Evolutionary conservation across 35 echinoderm and acorn worm species (phyloP).

Genomic region (Acanthaster planci): DNA sequence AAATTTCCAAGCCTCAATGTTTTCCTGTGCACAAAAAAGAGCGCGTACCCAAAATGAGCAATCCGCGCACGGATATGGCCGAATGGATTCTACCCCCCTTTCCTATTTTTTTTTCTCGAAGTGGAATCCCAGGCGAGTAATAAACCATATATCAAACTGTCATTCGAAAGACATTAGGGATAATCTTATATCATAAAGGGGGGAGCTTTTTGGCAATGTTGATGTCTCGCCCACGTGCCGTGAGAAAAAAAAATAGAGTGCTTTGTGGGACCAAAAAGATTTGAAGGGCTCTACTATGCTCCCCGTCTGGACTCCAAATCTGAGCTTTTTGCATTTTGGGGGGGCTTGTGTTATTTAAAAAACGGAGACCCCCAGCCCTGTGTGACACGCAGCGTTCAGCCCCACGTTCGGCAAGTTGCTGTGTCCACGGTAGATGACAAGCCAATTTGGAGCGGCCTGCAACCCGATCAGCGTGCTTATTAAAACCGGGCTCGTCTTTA

Average conservation of each 20-base stretch:
- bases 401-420: no score
- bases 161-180: constrained; percentile 9
- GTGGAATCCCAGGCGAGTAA: not conserved
- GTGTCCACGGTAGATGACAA: not conserved
- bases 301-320: not conserved
- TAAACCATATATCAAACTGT: not conserved
- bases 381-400: no score
- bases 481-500: not conserved
- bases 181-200: not conserved
- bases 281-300: not conserved
- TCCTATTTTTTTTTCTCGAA: not conserved
- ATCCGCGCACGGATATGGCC: no score
- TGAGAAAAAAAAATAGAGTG: no score
- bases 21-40: no score
- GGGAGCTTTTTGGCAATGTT: not conserved
- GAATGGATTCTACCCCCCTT: no score
- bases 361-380: no score
- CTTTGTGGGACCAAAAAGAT: no score
- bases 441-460: not conserved
- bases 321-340: no score
- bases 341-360: no score
- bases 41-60: no score
- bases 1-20: no score
- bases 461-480: constrained; percentile 3
- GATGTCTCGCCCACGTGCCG: not conserved